A percentile compares a stretch with the other conserved stretches of the same genome.
phyloP scores from a whole-genome alignment of 2,888 invertebrate genomes.

The Embidobia sp. region DNA sequence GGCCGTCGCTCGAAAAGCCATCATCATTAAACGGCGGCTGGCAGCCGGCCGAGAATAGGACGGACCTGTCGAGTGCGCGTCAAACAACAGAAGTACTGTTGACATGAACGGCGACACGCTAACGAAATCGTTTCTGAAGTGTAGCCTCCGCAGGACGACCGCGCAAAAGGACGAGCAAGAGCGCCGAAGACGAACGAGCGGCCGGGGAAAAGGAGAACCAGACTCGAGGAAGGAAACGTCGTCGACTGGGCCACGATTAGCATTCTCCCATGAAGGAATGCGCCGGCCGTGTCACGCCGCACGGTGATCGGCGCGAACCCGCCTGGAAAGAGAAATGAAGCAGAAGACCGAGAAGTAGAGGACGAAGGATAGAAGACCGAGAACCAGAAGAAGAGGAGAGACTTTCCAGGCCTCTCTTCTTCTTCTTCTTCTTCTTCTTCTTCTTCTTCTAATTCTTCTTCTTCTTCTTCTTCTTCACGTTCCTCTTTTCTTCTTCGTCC shows the following conservation, averaged over 20 bases:
- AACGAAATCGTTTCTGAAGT: conserved; percentile 61
- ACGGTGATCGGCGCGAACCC: conserved; percentile 76
- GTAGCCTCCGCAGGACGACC: conserved; percentile 40
- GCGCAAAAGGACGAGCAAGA: conserved; percentile 29
- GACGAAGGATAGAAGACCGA: too few relatives aligned
- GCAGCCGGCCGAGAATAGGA: neutral
- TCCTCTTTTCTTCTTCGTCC: conserved; percentile 51
- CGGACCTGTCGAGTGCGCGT: conserved; percentile 12
- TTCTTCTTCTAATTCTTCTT: too few relatives aligned
- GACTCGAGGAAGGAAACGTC: conserved; percentile 69
- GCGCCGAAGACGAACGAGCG: conserved; percentile 22
- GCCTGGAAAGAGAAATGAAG: conserved; percentile 72
- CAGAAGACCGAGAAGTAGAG: too few relatives aligned
- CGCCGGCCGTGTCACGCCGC: conserved; percentile 76
- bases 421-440: conserved; percentile 43
- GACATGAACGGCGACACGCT: conserved; percentile 58
- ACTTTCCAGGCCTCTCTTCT: conserved; percentile 62
- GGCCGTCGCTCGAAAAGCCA: conserved; percentile 29
- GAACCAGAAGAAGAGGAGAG: too few relatives aligned
- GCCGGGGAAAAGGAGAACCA: conserved; percentile 16
- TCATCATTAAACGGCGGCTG: conserved; percentile 52
- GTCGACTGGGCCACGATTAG: conserved; percentile 76
- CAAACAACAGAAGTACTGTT: conserved; percentile 56
- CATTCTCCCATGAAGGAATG: conserved; percentile 78
- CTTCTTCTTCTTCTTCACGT: conserved; percentile 56